These are phyloP conservation scores for Merluccius polli DNA, from an alignment of 2,797 vertebrate species.

Conservation along the genomic window DNA sequence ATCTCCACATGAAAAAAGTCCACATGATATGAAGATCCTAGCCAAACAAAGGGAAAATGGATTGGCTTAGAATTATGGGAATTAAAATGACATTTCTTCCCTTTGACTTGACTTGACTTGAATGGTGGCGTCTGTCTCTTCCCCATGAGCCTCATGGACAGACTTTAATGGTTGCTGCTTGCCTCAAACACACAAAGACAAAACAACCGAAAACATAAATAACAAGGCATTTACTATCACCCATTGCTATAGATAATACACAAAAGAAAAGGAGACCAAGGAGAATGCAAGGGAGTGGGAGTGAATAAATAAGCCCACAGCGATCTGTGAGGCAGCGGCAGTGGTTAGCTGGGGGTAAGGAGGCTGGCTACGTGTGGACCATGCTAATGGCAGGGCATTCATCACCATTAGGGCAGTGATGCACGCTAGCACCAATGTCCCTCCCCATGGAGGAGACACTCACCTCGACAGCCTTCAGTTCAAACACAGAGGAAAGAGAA, in stretches of 20 bases:
- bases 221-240: background rate
- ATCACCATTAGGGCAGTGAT: constrained; percentile 64
- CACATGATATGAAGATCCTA: background rate
- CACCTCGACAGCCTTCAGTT: constrained; percentile 6
- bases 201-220: background rate
- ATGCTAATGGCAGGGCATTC: constrained; percentile 57
- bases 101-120: background rate
- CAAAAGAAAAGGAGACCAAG: background rate
- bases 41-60: background rate
- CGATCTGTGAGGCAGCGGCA: background rate
- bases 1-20: background rate
- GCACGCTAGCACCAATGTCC: constrained; percentile 42
- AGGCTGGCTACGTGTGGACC: constrained; percentile 19
- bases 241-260: background rate
- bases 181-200: background rate
- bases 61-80: background rate
- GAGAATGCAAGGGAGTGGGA: background rate
- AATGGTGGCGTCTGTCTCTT: too few relatives aligned
- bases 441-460: constrained; percentile 26
- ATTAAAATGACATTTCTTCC: background rate
- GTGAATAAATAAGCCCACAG: background rate
- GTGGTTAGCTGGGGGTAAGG: constrained; percentile 9
- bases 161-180: background rate
- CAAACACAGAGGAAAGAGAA: background rate
- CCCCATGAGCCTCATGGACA: background rate